Evolutionary conservation across 2,888 invertebrate species (phyloP).

Genomic region (Drosophila paranaensis): DNA sequence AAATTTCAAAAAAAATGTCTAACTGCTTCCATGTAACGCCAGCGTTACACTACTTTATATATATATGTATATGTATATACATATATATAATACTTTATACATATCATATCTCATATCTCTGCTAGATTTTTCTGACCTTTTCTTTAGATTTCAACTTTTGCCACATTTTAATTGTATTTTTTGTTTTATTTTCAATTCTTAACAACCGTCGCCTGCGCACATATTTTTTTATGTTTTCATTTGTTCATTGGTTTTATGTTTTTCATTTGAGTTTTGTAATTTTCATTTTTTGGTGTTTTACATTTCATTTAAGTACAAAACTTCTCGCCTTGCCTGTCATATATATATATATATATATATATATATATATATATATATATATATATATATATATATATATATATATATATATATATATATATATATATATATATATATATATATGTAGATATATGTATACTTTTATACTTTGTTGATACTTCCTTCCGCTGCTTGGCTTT

Average conservation of each 20-base stretch:
- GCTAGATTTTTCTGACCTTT: conserved; percentile 15
- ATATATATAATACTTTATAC: conserved; percentile 49
- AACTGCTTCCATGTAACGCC: conserved; percentile 72
- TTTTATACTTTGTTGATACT: background rate
- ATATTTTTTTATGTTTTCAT: conserved; percentile 22
- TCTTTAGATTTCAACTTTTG: conserved; percentile 23
- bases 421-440: too few species aligned
- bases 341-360: background rate
- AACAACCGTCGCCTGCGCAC: conserved; percentile 76
- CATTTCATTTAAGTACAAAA: conserved; percentile 71
- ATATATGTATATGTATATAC: conserved; percentile 15
- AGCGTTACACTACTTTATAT: conserved; percentile 65
- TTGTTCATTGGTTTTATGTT: too few species aligned
- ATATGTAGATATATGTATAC: too few species aligned
- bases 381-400: too few species aligned
- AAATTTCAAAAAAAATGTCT: conserved; percentile 63
- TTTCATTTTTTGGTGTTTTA: conserved; percentile 57
- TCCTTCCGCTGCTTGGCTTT: conserved; percentile 1
- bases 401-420: too few species aligned
- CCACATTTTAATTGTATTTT: conserved; percentile 33
- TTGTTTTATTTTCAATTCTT: conserved; percentile 15
- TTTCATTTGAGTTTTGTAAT: conserved; percentile 27
- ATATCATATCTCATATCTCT: conserved; percentile 45
- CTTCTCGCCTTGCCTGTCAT: conserved; percentile 27
- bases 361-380: conserved; percentile 1